These are phyloP conservation scores for Bombus sibiricus DNA, from an alignment of 1,140 invertebrate genomes.

Conservation along the genomic window DNA sequence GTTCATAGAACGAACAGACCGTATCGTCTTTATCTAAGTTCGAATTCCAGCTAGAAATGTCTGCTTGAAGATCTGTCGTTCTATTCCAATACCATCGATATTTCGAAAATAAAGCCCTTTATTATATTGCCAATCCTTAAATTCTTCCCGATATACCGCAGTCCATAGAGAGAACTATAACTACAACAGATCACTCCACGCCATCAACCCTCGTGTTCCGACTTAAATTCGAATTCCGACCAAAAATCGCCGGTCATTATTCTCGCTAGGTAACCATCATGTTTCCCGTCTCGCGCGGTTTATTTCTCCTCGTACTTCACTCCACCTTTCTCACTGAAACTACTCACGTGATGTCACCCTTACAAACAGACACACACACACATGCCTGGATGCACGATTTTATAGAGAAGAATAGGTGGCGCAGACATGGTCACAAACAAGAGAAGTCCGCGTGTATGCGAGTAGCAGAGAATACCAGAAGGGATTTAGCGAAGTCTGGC, in stretches of 20 bases:
- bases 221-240: neutral
- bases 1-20: no score
- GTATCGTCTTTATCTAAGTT: no score
- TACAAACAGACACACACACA: neutral
- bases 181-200: neutral
- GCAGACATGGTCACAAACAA: neutral
- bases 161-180: neutral
- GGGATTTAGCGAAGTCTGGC: conserved; percentile 74
- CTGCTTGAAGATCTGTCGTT: no score
- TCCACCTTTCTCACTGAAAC: neutral
- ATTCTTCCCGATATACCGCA: no score
- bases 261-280: neutral
- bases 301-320: neutral
- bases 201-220: neutral
- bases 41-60: no score
- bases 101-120: no score
- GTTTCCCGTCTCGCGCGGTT: neutral
- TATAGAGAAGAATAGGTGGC: conserved; percentile 9
- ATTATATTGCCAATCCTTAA: no score
- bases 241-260: conserved; percentile 3
- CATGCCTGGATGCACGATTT: neutral
- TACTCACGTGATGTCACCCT: neutral
- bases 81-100: no score
- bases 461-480: conserved; percentile 55
- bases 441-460: neutral